Percentiles rank a stretch among this genome's conserved stretches.
Evolutionary conservation across 2,797 vertebrate genomes (phyloP).

Genomic region (Spinibarbus caldwelli): DNA sequence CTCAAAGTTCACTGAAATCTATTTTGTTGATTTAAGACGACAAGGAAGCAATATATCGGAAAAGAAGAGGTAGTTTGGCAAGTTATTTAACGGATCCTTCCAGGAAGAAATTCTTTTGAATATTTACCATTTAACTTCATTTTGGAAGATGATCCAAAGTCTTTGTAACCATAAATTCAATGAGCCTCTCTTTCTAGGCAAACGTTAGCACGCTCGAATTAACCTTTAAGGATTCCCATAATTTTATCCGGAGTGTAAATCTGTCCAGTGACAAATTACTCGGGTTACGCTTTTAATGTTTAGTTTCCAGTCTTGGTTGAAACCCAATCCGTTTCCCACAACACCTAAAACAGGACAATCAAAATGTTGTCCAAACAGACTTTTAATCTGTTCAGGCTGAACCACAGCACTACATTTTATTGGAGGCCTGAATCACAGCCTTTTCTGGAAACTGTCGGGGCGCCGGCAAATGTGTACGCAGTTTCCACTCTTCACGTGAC

Average conservation of each 20-base stretch:
- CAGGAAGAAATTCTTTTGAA: constrained; percentile 42
- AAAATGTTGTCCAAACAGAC: constrained; percentile 76
- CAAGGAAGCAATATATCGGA: constrained; percentile 53
- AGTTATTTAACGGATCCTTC: constrained; percentile 39
- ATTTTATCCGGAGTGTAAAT: constrained; percentile 26
- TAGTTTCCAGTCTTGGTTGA: constrained; percentile 19
- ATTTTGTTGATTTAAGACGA: constrained; percentile 57
- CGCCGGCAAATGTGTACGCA: constrained; percentile 66
- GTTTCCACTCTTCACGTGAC: constrained; percentile 61
- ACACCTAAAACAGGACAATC: constrained; percentile 61
- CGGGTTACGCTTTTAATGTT: not conserved
- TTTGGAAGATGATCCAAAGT: constrained; percentile 42
- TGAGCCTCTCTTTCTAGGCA: not conserved
- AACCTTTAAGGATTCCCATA: constrained; percentile 30
- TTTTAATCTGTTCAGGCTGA: constrained; percentile 77
- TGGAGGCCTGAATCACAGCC: constrained; percentile 70
- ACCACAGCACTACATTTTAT: constrained; percentile 70
- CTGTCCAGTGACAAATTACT: constrained; percentile 17
- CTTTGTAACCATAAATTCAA: constrained; percentile 28
- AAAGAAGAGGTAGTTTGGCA: constrained; percentile 53
- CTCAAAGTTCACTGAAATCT: constrained; percentile 46
- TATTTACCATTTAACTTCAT: constrained; percentile 43
- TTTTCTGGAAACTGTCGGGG: constrained; percentile 68
- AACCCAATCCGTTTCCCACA: constrained; percentile 35
- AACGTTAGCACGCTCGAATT: constrained; percentile 9